These are phyloP conservation scores for Apoderus coryli DNA, from an alignment of 2,888 invertebrate genomes.

Conservation along the genomic window DNA sequence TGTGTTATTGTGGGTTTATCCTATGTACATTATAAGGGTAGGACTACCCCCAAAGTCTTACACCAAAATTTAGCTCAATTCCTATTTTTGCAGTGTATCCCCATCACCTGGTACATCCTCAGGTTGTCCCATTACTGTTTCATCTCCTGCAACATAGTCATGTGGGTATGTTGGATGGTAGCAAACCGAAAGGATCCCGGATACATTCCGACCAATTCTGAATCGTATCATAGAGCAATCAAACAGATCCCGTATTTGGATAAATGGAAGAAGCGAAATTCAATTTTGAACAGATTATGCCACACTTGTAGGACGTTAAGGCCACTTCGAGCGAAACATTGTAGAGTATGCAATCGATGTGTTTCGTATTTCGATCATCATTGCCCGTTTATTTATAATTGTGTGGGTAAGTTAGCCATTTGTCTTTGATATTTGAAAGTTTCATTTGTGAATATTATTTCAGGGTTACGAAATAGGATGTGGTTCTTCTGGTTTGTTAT, in stretches of 20 bases:
- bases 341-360: conserved; percentile 71
- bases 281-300: conserved; percentile 67
- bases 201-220: conserved; percentile 77
- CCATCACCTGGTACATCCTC: conserved; percentile 78
- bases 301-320: conserved; percentile 83
- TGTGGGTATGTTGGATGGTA: conserved; percentile 88
- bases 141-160: conserved; percentile 77
- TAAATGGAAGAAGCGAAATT: conserved; percentile 80
- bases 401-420: too few relatives aligned
- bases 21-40: conserved; percentile 80
- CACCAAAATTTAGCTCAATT: too few relatives aligned
- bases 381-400: conserved; percentile 91
- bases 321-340: conserved; percentile 81
- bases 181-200: conserved; percentile 84
- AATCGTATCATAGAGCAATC: conserved; percentile 79
- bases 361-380: conserved; percentile 84
- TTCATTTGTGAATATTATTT: too few relatives aligned
- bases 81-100: conserved; percentile 57
- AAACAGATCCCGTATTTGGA: conserved; percentile 86
- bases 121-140: conserved; percentile 80
- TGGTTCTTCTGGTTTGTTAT: conserved; percentile 87
- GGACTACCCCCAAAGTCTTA: too few relatives aligned
- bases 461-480: conserved; percentile 77
- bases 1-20: conserved; percentile 81
- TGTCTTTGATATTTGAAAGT: too few relatives aligned